These are phyloP conservation scores for Sminthopsis crassicaudata DNA, from an alignment of 2,113 vertebrate genomes.

Conservation along the genomic window DNA sequence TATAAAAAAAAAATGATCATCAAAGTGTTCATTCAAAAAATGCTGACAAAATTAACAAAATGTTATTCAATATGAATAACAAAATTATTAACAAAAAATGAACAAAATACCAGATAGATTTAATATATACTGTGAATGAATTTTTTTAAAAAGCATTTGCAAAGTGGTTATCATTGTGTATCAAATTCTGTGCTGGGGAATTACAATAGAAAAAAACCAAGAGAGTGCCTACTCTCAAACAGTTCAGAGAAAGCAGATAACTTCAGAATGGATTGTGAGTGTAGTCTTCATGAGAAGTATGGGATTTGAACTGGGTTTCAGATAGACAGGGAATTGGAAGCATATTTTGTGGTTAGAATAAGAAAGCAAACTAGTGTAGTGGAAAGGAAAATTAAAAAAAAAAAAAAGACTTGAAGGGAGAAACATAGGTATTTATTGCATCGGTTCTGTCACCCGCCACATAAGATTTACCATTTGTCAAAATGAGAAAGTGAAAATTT, in stretches of 20 bases:
- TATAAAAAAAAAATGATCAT: not conserved
- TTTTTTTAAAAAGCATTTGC: not conserved
- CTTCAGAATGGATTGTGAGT: not conserved
- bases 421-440: not conserved
- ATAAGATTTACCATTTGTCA: conserved; percentile 13
- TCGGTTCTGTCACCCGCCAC: not conserved
- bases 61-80: not conserved
- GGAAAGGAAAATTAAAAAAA: not conserved
- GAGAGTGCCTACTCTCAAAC: not conserved
- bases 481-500: conserved; percentile 33
- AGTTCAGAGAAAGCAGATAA: not conserved
- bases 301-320: not conserved
- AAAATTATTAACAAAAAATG: not conserved
- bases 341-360: not conserved
- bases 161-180: not conserved
- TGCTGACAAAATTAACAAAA: not conserved
- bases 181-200: not conserved
- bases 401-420: not conserved
- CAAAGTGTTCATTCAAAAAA: not conserved
- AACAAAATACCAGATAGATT: not conserved
- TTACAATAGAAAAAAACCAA: not conserved
- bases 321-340: not conserved
- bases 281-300: not conserved
- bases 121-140: not conserved
- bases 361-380: not conserved